Base-by-base conservation (phyloP, 2,888 invertebrate species). In the Tridacna gigas region DNA sequence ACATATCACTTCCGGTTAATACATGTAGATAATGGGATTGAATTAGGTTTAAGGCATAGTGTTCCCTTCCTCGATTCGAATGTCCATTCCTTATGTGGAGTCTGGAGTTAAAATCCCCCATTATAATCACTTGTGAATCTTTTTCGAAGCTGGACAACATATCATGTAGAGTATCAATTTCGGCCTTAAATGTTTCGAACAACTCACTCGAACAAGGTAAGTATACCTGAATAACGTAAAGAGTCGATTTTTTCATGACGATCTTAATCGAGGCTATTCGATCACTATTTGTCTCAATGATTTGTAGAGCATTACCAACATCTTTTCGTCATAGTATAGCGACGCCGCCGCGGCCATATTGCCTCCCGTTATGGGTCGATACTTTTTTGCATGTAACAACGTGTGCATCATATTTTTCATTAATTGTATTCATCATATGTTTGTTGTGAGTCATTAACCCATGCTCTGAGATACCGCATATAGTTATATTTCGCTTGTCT, bases 391-490 rank as follows among this genome's bases (percentile, higher is more conserved):
- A 67, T 67, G 67, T 67, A 9, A 67, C 28, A 37, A 67, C 67
- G 13, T 67, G 26, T 11, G 67, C 37, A 15, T 28, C n/a, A n/a
- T 67, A 67, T 12, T 67, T 12, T 67, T 67, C 28, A n/a, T 67
- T 26, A 15, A 67, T 67, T 15, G 11, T 67, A 15, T 67, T 28
- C 25, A 67, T 22, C 37, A 67, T 28, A 28, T 67, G 9, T 26
- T 26, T 37, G n/a, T 28, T 67, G 28, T 67, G 25, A 15, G 9
- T 13, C n/a, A 67, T 15, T 28, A 67, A 28, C 26, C 26, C 18
- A 28, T 67, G 67, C 28, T 67, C 67, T 15, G 67, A 67, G 11
- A 67, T 67, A 11, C 67, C 67, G n/a, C 67, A 67, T 28, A 67
- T 28, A 11, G 67, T 26, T 9, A 67, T 67, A 13, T 67, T 13